Base-by-base conservation (phyloP, 2,797 vertebrate species). In the Eidolon dupreanum region DNA sequence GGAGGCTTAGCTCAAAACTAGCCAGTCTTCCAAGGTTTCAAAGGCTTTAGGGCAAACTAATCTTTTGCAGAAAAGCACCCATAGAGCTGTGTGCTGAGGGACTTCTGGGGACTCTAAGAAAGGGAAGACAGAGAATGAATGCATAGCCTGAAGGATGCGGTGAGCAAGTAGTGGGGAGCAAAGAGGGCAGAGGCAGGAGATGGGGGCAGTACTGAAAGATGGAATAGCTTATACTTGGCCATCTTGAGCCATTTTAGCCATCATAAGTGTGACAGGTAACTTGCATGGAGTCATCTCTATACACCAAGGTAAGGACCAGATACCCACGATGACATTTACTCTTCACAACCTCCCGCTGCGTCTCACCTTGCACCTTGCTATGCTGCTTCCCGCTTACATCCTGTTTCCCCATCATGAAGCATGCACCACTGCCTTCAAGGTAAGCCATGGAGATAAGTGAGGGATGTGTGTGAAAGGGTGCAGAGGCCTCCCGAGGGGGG, bases 401-500 rank as follows among this genome's bases (percentile, higher is more conserved):
- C 19, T 66, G 77, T 41, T 19, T 63, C 57, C 57, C 83, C 33
- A 51, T 22, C 31, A 28, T 3, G 53, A n/a, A 6, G 6, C 53
- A 19, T 0, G 2, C 12, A 17, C 12, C 36, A 53, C 9, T 2
- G 12, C 28, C 43, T 74, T 66, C 41, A 59, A 73, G 74, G 43
- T 9, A 12, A 4, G 6, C 17, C 55, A 46, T 4, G 77, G 51
- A 26, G 61, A n/a, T 33, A 11, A 83, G 3, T 2, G 19, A 91
- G 24, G 71, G 16, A 46, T 17, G 4, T 38, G 13, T 8, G 2
- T 38, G 43, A 90, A 59, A 92, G 15, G 28, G 26, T 8, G 8
- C 0, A 0, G 66, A 26, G 55, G 36, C 26, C 49, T 82, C 46
- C 3, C 0, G 1, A 33, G 78, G 73, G 66, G 46, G 22, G 8